Percentiles rank a stretch among this genome's conserved stretches.
These are phyloP conservation scores for Plemyria rubiginata DNA, from an alignment of 2,888 invertebrate genomes.

Conservation along the genomic window DNA sequence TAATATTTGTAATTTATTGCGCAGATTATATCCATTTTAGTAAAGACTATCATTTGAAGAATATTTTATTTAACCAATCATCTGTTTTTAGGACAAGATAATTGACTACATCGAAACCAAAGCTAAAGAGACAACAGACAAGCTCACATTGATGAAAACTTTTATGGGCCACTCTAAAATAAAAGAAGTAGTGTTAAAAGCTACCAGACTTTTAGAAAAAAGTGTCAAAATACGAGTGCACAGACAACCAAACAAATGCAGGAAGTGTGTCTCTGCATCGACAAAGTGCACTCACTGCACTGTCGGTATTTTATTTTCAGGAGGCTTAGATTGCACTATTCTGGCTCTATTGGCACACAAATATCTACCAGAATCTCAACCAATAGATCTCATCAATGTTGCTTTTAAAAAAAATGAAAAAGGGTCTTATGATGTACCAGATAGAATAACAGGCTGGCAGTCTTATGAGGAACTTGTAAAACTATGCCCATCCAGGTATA, in stretches of 20 bases:
- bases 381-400: conserved; percentile 97
- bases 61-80: background rate
- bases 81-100: conserved; percentile 57
- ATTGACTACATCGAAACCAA: conserved; percentile 56
- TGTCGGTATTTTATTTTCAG: conserved; percentile 95
- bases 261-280: conserved; percentile 74
- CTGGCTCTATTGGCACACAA: conserved; percentile 92
- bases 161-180: conserved; percentile 69
- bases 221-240: conserved; percentile 86
- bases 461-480: conserved; percentile 88
- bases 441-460: conserved; percentile 90
- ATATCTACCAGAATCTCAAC: conserved; percentile 86
- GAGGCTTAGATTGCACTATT: conserved; percentile 98
- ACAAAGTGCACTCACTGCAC: conserved; percentile 85
- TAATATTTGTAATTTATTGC: no score
- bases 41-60: background rate
- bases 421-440: conserved; percentile 89
- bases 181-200: conserved; percentile 66
- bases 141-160: conserved; percentile 63
- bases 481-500: conserved; percentile 86
- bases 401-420: conserved; percentile 88
- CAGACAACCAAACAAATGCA: conserved; percentile 87
- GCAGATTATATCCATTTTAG: no score
- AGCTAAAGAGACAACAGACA: conserved; percentile 51
- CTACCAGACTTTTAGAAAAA: conserved; percentile 81